Evolutionary conservation across 2,797 vertebrate species (phyloP).

Genomic region (Ataeniobius toweri): DNA sequence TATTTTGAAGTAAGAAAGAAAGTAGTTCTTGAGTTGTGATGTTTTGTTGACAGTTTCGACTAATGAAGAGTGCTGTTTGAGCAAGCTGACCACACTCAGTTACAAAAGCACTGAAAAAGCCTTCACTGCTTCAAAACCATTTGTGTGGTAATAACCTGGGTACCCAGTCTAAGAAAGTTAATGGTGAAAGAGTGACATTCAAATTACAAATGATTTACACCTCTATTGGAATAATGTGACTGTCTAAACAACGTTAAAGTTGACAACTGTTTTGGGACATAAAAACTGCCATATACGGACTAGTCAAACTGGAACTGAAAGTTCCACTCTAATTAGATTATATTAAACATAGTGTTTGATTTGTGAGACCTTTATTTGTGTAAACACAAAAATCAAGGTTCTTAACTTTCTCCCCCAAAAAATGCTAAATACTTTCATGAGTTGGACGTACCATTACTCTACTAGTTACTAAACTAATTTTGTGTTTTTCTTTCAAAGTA

Average conservation of each 20-base stretch:
- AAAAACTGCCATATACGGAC: not conserved
- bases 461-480: not conserved
- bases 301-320: not conserved
- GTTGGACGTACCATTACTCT: not conserved
- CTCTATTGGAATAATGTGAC: not conserved
- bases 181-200: not conserved
- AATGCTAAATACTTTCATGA: not conserved
- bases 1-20: not conserved
- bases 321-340: not conserved
- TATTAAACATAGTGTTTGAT: not conserved
- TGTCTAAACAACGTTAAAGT: not conserved
- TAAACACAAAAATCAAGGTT: not conserved
- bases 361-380: not conserved
- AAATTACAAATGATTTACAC: not conserved
- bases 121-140: not conserved
- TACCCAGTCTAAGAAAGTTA: not conserved
- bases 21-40: not conserved
- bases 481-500: not conserved
- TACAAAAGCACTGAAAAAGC: too few species aligned
- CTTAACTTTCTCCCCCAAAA: not conserved
- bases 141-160: not conserved
- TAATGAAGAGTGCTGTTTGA: not conserved
- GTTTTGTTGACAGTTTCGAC: not conserved
- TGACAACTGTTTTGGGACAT: not conserved
- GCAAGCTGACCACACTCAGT: not conserved